Evolutionary conservation across 1,140 invertebrate genomes (phyloP), one percentile per base, ranked within the genome.

Genomic region (Drepana arcuata): DNA sequence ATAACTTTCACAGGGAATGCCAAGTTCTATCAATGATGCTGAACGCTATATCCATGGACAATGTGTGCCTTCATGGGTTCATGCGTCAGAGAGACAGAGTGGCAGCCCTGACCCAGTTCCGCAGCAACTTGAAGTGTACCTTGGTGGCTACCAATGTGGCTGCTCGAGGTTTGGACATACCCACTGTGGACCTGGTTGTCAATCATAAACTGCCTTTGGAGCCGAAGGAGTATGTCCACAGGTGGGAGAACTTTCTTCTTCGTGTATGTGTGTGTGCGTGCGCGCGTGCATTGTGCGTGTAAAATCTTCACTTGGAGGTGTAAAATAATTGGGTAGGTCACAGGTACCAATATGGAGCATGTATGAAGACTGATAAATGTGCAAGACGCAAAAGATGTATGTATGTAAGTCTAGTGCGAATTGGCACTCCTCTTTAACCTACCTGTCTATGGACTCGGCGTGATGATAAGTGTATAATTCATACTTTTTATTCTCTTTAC

Each of bases 131-230:
- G 13, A 85, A 91, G 1, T 92, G 92, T 43, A 96, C 98, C 14
- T 84, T 99, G 1, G 92, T 99, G 35, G 95, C 97, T 2, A 99
- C 98, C 12, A 96, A 99, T 86, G 95, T 99, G 0, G 97, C 96
- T 0, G 95, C 95, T 48, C 87, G 97, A 84, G 97, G 97, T 54
- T 78, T 96, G 12, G 94, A 95, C 59, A 95, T 96, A 66, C 92
- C 93, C 2, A 88, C 91, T 34, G 95, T 99, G 2, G 89, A 97
- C 69, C 84, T 99, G 40, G 94, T 99, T 0, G 89, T 99, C 0
- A 99, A 99, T 84, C 94, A 98, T 69, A 92, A 92, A 54, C 88
- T 99, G 50, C 97, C 97, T 0, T 90, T 91, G 37, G 88, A 92
- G 43, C 89, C 94, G 1, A 97, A 95, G 66, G 95, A 97, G 61